Conservation (phyloP, 2,797 vertebrate species). For the Siniperca undulata region DNA sequence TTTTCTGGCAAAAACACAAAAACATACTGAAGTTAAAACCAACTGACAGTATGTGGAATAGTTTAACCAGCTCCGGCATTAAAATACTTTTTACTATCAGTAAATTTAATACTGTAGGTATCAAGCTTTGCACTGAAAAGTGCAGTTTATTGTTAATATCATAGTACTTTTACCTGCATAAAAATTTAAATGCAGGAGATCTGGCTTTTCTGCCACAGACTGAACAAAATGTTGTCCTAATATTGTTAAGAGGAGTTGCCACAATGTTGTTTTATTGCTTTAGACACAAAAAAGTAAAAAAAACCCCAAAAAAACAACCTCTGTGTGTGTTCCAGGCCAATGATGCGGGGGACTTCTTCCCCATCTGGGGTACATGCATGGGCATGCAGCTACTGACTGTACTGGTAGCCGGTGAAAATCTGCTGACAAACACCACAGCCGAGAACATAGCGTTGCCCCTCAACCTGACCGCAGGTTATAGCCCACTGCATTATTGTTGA, state of each 20-base stretch:
- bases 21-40: neutral
- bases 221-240: neutral
- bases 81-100: neutral
- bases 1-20: neutral
- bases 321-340: slow-evolving; percentile 81
- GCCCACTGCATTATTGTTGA: neutral
- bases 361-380: slow-evolving; percentile 90
- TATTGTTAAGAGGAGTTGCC: neutral
- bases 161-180: neutral
- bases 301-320: neutral
- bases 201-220: neutral
- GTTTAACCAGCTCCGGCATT: neutral
- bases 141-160: neutral
- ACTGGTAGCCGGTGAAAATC: slow-evolving; percentile 81
- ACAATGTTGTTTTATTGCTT: neutral
- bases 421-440: slow-evolving; percentile 79
- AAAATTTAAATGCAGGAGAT: neutral
- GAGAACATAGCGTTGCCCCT: slow-evolving; percentile 85
- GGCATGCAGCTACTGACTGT: slow-evolving; percentile 88
- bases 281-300: neutral
- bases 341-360: slow-evolving; percentile 85
- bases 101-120: neutral
- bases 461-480: slow-evolving; percentile 82
- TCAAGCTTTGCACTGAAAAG: neutral
- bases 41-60: neutral